Evolutionary conservation across 1,140 invertebrate genomes (phyloP).

Genomic region (Mamestra configurata): DNA sequence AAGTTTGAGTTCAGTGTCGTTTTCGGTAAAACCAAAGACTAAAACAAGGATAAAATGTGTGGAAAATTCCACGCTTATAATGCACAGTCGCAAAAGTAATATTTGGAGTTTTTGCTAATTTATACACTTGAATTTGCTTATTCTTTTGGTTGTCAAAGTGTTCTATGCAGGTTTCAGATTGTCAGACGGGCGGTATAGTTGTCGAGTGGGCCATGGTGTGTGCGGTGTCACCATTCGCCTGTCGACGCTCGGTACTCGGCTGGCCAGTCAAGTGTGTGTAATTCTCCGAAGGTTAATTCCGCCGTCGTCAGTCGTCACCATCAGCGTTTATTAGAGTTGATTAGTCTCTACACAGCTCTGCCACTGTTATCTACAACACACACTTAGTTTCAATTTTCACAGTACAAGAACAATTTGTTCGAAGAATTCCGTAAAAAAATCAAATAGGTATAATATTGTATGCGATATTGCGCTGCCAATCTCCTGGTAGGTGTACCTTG

Average conservation of each 20-base stretch:
- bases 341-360: constrained; percentile 56
- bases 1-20: neutral
- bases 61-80: constrained; percentile 19
- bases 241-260: neutral
- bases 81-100: neutral
- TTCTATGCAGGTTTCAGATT: neutral
- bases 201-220: neutral
- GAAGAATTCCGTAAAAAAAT: constrained; percentile 31
- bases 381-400: constrained; percentile 44
- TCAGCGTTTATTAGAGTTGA: constrained; percentile 69
- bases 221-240: neutral
- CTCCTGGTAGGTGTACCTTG: neutral
- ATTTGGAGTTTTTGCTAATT: neutral
- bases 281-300: constrained; percentile 52
- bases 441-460: neutral
- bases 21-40: neutral
- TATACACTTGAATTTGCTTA: neutral
- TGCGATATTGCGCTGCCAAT: constrained; percentile 8
- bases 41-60: constrained; percentile 23
- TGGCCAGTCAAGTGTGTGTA: constrained; percentile 43
- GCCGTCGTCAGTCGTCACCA: constrained; percentile 55
- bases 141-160: neutral
- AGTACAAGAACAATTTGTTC: constrained; percentile 42
- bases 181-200: no score
- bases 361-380: constrained; percentile 42